phyloP scores from a whole-genome alignment of 2,113 vertebrate species.

The Arenaria interpres region DNA sequence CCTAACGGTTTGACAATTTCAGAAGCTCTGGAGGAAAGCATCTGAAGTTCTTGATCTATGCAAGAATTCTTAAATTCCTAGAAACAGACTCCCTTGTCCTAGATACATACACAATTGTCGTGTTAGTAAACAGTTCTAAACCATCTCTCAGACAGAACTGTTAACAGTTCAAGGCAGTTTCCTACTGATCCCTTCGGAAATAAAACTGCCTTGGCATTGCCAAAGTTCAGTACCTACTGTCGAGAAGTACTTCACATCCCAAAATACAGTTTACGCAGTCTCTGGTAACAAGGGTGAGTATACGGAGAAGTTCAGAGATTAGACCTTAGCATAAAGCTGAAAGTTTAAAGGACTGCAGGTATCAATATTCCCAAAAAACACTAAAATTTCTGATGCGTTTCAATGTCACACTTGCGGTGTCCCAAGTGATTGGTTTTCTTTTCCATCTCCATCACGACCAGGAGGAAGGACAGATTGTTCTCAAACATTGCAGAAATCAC shows the following conservation, averaged over 20 bases:
- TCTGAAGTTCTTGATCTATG: neutral
- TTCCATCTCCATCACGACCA: neutral
- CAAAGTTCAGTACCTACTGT: neutral
- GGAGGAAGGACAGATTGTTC: neutral
- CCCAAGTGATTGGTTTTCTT: neutral
- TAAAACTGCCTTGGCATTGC: neutral
- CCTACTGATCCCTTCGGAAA: neutral
- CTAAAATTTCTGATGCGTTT: neutral
- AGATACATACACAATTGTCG: neutral
- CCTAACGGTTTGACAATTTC: neutral
- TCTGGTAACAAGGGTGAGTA: neutral
- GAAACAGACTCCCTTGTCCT: neutral
- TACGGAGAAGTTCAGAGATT: neutral
- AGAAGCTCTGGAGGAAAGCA: neutral
- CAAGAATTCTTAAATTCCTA: conserved; percentile 2
- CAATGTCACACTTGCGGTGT: neutral
- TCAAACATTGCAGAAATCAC: neutral
- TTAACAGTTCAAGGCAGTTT: neutral
- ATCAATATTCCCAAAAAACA: neutral
- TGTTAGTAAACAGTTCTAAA: neutral
- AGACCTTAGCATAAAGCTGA: neutral
- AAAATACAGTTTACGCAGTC: neutral
- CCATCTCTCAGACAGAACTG: neutral
- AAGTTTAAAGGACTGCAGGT: neutral
- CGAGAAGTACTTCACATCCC: neutral